Evolutionary conservation across 2,888 invertebrate genomes (phyloP), one percentile per base, ranked within the genome.

Genomic region (Bhutanitis thaidina): DNA sequence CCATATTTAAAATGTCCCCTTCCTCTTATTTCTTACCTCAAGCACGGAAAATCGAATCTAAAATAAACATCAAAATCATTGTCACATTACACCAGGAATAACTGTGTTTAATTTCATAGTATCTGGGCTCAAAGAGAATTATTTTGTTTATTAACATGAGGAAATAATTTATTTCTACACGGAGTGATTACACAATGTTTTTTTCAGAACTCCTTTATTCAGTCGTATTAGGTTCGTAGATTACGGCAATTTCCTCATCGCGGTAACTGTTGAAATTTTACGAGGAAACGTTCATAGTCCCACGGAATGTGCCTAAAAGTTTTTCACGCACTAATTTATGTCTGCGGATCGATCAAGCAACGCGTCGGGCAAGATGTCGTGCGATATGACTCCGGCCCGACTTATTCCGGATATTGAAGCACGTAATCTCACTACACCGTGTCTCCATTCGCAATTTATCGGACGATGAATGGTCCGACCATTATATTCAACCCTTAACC

Each of bases 371-470:
- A 46, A 54, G 45, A 36, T 53, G 52, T 56, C 54, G 40, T 43
- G 52, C 47, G 44, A 54, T 39, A 44, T 38, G 60, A 66, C 68
- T 52, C 55, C 58, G 61, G 59, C 58, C 67, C 68, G 71, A 74
- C 77, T 73, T 71, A 70, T 74, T 63, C 82, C 87, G 89, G 89
- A 89, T 89, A 89, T 89, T 89, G 84, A 77, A 87, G 85, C 87
- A 88, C 88, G 87, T 89, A 87, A 89, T 88, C 87, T 83, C 80
- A 76, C 77, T 80, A 80, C 82, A 78, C 74, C 77, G 74, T 85
- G 85, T 86, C 87, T 84, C 84, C 80, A 77, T 68, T 80, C 71
- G 79, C 86, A 84, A 88, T 89, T 89, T 89, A 89, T 87, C 80
- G 79, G 77, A 84, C 84, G 83, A 86, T 87, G 80, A 83, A 85